These are phyloP conservation scores for Planiliza haematocheilus DNA, from an alignment of 2,113 vertebrate species.

Conservation along the genomic window DNA sequence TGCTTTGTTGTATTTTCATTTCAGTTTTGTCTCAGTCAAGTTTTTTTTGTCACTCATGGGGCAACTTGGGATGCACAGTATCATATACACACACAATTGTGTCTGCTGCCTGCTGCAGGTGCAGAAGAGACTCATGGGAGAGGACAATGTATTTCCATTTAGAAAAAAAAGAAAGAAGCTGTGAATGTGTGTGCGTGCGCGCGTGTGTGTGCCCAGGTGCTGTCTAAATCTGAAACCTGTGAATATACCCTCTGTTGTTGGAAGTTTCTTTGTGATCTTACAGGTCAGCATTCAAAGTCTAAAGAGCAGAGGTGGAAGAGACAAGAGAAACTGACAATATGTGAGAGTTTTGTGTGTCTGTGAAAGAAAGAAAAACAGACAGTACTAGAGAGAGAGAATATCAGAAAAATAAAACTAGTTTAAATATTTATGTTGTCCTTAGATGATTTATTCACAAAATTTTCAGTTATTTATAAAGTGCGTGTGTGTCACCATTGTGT, in stretches of 20 bases:
- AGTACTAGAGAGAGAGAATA: conserved; percentile 1
- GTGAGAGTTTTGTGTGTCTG: neutral
- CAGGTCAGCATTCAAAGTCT: conserved; percentile 42
- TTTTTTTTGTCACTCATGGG: conserved; percentile 24
- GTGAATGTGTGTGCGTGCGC: conserved; percentile 7
- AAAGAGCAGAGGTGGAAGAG: conserved; percentile 4
- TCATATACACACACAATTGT: conserved; percentile 4
- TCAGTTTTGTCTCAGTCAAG: conserved; percentile 46
- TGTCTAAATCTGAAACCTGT: conserved; percentile 37
- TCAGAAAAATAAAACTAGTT: conserved; percentile 47
- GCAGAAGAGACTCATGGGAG: conserved; percentile 28
- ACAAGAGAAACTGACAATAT: neutral
- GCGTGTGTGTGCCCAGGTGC: conserved; percentile 2
- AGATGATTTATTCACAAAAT: conserved; percentile 71
- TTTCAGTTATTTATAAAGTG: conserved; percentile 68
- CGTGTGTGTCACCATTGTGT: conserved; percentile 53
- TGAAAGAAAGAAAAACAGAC: conserved; percentile 12
- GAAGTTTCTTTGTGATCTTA: conserved; percentile 37
- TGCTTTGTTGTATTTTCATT: conserved; percentile 42
- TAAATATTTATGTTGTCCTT: conserved; percentile 68
- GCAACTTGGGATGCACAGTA: neutral
- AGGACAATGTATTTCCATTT: conserved; percentile 65
- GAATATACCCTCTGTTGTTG: conserved; percentile 9
- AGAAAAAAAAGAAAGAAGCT: conserved; percentile 57
- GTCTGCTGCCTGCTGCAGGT: conserved; percentile 52